Conservation (phyloP, 2,797 vertebrate species). For the Anisognathus igniventris region DNA sequence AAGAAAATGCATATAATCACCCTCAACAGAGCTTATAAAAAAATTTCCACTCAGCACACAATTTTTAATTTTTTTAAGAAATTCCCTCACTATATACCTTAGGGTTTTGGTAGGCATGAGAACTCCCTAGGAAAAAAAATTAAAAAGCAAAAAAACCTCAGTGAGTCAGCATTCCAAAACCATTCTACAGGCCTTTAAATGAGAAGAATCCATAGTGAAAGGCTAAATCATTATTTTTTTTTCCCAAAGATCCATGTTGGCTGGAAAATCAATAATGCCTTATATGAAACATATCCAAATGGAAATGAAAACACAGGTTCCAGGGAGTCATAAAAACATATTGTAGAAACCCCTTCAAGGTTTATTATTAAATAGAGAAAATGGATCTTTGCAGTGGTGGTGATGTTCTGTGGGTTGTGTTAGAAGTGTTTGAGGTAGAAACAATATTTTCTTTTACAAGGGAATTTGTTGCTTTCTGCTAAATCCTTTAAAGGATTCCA, state of each 20-base stretch:
- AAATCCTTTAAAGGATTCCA: not conserved
- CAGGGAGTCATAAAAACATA: not conserved
- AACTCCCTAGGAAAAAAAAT: not conserved
- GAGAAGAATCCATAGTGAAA: not conserved
- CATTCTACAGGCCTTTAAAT: not conserved
- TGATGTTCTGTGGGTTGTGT: not conserved
- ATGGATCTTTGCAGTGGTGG: not conserved
- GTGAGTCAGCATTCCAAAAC: not conserved
- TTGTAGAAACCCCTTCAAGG: not conserved
- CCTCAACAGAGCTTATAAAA: not conserved
- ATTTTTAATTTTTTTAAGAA: not conserved
- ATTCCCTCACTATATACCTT: not conserved
- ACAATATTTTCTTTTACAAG: not conserved
- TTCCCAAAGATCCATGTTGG: not conserved
- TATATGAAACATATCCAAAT: constrained; percentile 15
- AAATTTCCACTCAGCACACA: not conserved
- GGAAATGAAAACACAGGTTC: not conserved
- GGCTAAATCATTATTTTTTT: not conserved
- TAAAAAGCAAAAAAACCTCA: not conserved
- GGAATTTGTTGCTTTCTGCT: not conserved
- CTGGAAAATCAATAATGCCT: not conserved
- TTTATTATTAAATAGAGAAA: not conserved
- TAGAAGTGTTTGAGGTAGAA: not conserved
- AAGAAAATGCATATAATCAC: not conserved
- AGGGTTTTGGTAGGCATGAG: not conserved